Percentiles rank a stretch among this genome's conserved stretches.
Evolutionary conservation across 92 coral and sea anemone genomes (phyloP).

Genomic region (Desmophyllum pertusum): DNA sequence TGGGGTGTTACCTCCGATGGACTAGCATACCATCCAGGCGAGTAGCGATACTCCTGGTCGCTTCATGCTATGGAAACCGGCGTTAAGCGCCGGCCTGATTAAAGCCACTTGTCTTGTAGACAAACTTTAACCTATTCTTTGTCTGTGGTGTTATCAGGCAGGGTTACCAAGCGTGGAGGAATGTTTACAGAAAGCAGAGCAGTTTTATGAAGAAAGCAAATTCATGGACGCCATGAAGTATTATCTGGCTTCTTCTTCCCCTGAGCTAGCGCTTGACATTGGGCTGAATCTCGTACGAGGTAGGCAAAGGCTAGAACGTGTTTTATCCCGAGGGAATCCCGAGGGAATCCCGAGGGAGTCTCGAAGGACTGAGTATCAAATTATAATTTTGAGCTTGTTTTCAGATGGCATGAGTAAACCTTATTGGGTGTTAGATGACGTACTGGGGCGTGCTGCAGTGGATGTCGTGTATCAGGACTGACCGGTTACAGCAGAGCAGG

Average conservation of each 20-base stretch:
- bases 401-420: constrained; percentile 88
- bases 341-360: neutral
- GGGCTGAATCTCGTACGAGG: constrained; percentile 93
- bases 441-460: constrained; percentile 70
- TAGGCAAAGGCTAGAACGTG: constrained; percentile 8
- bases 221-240: constrained; percentile 84
- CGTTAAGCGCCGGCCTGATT: too few species aligned
- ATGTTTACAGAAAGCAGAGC: constrained; percentile 89
- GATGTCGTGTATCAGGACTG: constrained; percentile 81
- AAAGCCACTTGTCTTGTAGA: too few species aligned
- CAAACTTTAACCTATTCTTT: neutral
- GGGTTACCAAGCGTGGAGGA: constrained; percentile 81
- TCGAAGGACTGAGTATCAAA: neutral
- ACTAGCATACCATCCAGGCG: too few species aligned
- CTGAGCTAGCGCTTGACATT: constrained; percentile 89
- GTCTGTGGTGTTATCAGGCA: constrained; percentile 58
- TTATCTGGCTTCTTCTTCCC: constrained; percentile 81
- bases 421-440: constrained; percentile 90
- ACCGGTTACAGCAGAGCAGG: constrained; percentile 81
- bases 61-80: too few species aligned
- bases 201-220: constrained; percentile 80
- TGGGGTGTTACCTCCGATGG: too few species aligned
- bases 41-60: too few species aligned
- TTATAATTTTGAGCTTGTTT: neutral
- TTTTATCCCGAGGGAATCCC: too few species aligned